These are phyloP conservation scores for Lytechinus variegatus DNA, from an alignment of 35 echinoderm and acorn worm genomes.

Conservation along the genomic window DNA sequence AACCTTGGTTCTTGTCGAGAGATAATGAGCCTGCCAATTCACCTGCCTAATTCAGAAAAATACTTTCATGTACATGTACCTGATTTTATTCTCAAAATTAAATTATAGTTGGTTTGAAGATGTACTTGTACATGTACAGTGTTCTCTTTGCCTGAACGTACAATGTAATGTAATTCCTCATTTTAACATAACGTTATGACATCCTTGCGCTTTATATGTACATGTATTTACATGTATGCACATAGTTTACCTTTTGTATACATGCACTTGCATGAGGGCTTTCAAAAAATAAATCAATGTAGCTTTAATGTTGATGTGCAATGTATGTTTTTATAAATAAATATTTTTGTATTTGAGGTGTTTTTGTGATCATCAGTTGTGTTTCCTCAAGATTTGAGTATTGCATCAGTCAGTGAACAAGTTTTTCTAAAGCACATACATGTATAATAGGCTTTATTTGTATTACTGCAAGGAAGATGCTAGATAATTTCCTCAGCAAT, in stretches of 20 bases:
- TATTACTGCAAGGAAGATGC: neutral
- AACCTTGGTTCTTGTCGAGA: neutral
- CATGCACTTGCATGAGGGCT: neutral
- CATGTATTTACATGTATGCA: too few species aligned
- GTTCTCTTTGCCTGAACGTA: too few species aligned
- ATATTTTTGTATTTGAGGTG: neutral
- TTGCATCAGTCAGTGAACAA: neutral
- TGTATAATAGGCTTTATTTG: neutral
- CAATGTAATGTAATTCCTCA: too few species aligned
- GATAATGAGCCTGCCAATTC: neutral
- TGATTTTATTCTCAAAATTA: too few species aligned
- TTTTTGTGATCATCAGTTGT: neutral
- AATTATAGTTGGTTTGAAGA: too few species aligned
- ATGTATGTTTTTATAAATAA: too few species aligned
- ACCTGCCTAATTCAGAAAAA: neutral
- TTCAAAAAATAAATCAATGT: too few species aligned
- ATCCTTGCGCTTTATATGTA: too few species aligned
- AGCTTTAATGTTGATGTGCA: too few species aligned
- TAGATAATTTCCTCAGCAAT: neutral
- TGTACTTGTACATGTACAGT: too few species aligned
- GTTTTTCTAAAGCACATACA: neutral
- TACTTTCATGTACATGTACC: too few species aligned
- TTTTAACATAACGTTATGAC: too few species aligned
- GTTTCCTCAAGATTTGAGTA: neutral
- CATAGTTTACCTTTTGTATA: neutral